Base-by-base conservation (phyloP, 2,113 vertebrate species). In the Caretta caretta region DNA sequence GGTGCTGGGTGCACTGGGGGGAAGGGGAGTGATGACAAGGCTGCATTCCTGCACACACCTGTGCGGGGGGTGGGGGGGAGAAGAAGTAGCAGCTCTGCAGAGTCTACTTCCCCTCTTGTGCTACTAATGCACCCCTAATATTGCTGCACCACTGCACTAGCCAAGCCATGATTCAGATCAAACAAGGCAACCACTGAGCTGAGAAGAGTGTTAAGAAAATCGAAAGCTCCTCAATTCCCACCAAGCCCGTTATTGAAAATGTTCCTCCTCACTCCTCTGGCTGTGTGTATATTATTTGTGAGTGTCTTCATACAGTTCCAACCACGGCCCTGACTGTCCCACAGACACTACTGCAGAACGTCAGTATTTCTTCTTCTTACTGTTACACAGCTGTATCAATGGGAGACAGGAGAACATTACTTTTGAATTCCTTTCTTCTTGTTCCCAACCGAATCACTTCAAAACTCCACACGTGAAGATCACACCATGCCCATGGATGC, bases 401-500 rank as follows among this genome's bases (percentile, higher is more conserved):
- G 27, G 13, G 6, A 80, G 78, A 31, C 27, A 35, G 29, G 25
- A 8, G 17, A 80, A 25, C 46, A 49, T 62, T 62, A 59, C 57
- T 59, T 59, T 5, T 48, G 9, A 27, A 10, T 35, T 51, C 78
- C 9, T 35, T 51, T 50, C 27, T 49, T 80, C 78, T 25, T 29
- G 84, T 42, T 31, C 4, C 1, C 2, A 20, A 12, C 51, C 48
- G 75, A 25, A 2, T 20, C 38, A 0, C 20, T 25, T 24, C 76
- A 5, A 13, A 5, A 1, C 24, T 31, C 20, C 56, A 1, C 24
- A n/a, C 5, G 22, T 35, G 89, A 81, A 48, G 72, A 54, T 25
- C 1, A 0, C 1, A 5, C 2, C 0, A 22, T 17, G 11, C 6
- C 79, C 3, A 0, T 0, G 17, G 62, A n/a, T 51, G 17, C 56